phyloP scores from a whole-genome alignment of 2,113 vertebrate species.

The Columba janthina region DNA sequence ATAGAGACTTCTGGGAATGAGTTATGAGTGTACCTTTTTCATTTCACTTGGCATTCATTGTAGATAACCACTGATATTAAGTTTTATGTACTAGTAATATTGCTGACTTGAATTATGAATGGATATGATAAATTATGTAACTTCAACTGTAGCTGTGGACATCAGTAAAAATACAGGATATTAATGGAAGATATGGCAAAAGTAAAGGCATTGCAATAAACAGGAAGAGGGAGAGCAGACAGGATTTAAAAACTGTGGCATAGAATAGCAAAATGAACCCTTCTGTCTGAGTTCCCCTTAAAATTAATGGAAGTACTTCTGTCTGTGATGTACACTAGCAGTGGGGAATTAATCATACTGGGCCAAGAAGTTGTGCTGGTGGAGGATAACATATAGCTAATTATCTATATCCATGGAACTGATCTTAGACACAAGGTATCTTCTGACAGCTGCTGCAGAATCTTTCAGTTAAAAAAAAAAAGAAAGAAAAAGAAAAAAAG shows the following conservation, averaged over 20 bases:
- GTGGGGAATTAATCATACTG: neutral
- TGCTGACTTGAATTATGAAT: neutral
- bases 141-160: neutral
- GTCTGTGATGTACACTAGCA: neutral
- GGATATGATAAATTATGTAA: neutral
- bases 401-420: conserved; percentile 25
- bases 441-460: neutral
- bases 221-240: neutral
- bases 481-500: neutral
- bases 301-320: neutral
- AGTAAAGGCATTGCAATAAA: neutral
- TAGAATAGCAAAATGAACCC: neutral
- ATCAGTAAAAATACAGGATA: neutral
- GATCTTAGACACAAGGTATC: neutral
- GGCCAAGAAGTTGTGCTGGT: neutral
- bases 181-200: neutral
- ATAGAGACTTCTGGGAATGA: neutral
- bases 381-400: neutral
- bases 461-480: neutral
- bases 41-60: neutral
- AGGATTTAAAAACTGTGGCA: neutral
- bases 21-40: neutral
- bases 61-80: neutral
- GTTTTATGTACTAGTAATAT: neutral
- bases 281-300: neutral